Conservation (phyloP, 2,888 invertebrate species). For the Scelioninae gen. 2 region DNA sequence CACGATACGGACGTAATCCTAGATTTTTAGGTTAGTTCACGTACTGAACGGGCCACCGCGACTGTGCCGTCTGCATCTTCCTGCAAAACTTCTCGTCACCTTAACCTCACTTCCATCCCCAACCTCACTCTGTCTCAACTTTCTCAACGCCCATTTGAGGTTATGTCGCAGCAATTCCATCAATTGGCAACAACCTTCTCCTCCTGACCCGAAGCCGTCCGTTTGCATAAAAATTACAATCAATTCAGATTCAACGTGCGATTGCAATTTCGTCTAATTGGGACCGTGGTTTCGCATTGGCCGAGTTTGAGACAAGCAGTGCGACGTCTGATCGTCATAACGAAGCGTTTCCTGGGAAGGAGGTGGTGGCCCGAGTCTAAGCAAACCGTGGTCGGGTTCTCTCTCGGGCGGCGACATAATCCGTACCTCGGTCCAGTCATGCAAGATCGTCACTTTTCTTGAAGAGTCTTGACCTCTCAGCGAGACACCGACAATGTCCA, state of each 20-base stretch:
- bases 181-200: too few relatives aligned
- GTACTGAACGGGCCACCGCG: too few relatives aligned
- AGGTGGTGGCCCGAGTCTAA: constrained; percentile 58
- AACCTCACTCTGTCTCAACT: too few relatives aligned
- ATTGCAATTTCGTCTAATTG: constrained; percentile 47
- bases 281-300: constrained; percentile 50
- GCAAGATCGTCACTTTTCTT: constrained; percentile 50
- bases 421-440: constrained; percentile 50
- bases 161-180: too few relatives aligned
- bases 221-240: too few relatives aligned
- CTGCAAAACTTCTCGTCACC: too few relatives aligned
- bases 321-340: constrained; percentile 69
- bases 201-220: too few relatives aligned
- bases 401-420: constrained; percentile 50
- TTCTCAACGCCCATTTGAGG: too few relatives aligned
- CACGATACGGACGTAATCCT: too few relatives aligned
- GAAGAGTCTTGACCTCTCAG: constrained; percentile 54
- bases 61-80: too few relatives aligned
- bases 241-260: constrained; percentile 24
- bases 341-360: constrained; percentile 72
- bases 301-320: constrained; percentile 57
- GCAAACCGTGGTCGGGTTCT: constrained; percentile 51
- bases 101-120: too few relatives aligned
- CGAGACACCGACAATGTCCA: constrained; percentile 44
- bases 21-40: too few relatives aligned